Conservation (phyloP, 2,113 vertebrate species). For the Pavo muticus region DNA sequence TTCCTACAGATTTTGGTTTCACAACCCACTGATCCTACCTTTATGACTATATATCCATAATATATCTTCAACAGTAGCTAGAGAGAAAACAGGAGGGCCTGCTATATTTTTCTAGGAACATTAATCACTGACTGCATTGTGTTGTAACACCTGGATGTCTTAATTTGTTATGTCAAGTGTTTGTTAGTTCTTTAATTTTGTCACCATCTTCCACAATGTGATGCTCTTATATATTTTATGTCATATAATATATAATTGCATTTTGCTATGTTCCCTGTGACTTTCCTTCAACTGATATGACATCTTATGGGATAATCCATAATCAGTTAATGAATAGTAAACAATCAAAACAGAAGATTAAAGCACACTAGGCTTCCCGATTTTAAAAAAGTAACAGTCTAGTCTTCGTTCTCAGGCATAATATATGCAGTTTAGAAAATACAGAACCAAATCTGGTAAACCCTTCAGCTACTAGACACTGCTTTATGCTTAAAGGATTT, state of each 20-base stretch:
- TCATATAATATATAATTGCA: neutral
- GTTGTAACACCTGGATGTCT: neutral
- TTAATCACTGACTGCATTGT: conserved; percentile 11
- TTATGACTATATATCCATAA: too few relatives aligned
- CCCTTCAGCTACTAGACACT: neutral
- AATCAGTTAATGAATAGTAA: neutral
- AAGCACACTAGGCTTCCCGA: neutral
- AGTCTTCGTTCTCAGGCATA: neutral
- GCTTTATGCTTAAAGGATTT: neutral
- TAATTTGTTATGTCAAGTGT: conserved; percentile 9
- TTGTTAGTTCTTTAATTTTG: conserved; percentile 2
- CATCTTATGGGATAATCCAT: neutral
- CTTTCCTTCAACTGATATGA: neutral
- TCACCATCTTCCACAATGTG: neutral
- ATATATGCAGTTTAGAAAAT: neutral
- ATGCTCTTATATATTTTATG: neutral
- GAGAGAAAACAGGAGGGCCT: neutral
- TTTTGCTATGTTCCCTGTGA: neutral
- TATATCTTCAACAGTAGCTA: neutral
- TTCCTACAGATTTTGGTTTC: neutral
- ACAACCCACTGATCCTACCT: neutral
- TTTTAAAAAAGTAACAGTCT: neutral
- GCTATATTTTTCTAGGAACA: neutral
- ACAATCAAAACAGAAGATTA: neutral
- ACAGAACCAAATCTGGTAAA: neutral